Conservation (phyloP, 1,140 invertebrate genomes). For the Tetramorium alpestre region DNA sequence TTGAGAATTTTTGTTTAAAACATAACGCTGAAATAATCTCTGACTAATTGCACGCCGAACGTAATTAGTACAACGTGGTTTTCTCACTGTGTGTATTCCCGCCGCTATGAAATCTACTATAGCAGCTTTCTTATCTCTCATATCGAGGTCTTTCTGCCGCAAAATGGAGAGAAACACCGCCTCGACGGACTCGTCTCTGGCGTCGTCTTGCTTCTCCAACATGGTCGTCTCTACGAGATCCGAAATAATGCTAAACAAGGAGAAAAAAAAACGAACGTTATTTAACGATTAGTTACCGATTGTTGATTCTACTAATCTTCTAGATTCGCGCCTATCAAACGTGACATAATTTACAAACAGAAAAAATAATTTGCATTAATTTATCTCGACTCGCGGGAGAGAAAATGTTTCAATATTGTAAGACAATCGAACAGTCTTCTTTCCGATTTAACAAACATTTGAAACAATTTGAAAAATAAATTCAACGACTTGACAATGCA, state of each 20-base stretch:
- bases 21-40: not conserved
- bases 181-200: constrained; percentile 87
- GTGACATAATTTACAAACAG: not conserved
- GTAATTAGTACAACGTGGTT: constrained; percentile 4
- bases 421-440: not conserved
- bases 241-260: constrained; percentile 89
- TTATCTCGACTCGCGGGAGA: not conserved
- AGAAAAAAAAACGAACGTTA: constrained; percentile 5
- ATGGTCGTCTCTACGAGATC: constrained; percentile 90
- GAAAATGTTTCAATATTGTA: not conserved
- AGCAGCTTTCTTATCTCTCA: constrained; percentile 93
- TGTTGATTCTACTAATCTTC: not conserved
- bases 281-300: not conserved
- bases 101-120: constrained; percentile 95
- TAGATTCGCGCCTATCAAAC: not conserved
- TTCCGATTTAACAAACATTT: not conserved
- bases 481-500: not conserved
- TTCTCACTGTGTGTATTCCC: constrained; percentile 92
- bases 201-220: constrained; percentile 83
- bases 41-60: not conserved
- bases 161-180: constrained; percentile 92
- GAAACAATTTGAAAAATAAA: not conserved
- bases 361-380: not conserved
- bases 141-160: constrained; percentile 89
- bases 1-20: not conserved